Conservation (phyloP, 2,888 invertebrate genomes). For the Tipula confusa region DNA sequence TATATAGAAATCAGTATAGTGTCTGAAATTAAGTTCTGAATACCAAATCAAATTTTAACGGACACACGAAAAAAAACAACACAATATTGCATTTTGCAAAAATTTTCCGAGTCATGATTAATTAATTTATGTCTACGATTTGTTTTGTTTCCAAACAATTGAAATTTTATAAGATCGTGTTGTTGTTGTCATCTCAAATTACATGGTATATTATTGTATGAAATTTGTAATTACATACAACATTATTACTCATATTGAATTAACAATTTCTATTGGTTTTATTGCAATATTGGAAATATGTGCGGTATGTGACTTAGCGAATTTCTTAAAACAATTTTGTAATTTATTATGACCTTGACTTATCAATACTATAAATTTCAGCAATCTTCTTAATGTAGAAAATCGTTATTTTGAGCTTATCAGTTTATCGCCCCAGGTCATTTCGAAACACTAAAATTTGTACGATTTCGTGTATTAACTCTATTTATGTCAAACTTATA, state of each 20-base stretch:
- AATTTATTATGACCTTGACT: too few relatives aligned
- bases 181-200: not conserved
- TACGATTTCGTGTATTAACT: too few relatives aligned
- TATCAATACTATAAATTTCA: too few relatives aligned
- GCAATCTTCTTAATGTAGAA: too few relatives aligned
- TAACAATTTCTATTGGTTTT: not conserved
- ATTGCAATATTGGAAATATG: not conserved
- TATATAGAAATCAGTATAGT: not conserved
- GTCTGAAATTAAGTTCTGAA: not conserved
- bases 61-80: not conserved
- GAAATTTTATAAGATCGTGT: not conserved
- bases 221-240: not conserved
- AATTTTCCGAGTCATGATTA: not conserved
- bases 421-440: too few relatives aligned
- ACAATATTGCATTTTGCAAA: not conserved
- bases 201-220: not conserved
- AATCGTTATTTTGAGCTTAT: too few relatives aligned
- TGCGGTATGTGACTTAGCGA: not conserved
- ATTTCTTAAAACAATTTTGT: not conserved
- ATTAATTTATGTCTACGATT: not conserved
- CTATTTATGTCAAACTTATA: too few relatives aligned
- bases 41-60: conserved; percentile 5
- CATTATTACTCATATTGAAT: not conserved
- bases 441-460: too few relatives aligned
- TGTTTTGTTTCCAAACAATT: not conserved